phyloP scores from a whole-genome alignment of 1,140 invertebrate genomes.

The Sitophilus oryzae region DNA sequence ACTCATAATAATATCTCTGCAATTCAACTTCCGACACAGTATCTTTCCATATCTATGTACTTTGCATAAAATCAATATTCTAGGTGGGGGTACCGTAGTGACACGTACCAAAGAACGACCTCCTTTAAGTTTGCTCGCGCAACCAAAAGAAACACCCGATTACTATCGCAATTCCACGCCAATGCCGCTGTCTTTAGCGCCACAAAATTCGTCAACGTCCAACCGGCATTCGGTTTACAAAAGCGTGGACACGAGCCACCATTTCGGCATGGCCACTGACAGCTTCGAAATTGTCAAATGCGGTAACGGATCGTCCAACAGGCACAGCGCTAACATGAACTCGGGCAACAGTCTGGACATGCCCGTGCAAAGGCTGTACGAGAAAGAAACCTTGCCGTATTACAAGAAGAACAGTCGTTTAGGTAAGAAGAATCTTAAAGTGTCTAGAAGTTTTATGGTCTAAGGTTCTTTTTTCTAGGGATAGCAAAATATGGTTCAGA shows the following conservation, averaged over 20 bases:
- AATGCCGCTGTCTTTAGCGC: conserved; percentile 47
- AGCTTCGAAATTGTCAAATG: conserved; percentile 53
- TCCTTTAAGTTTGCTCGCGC: conserved; percentile 58
- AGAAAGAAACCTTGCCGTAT: conserved; percentile 52
- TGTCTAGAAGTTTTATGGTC: conserved; percentile 1
- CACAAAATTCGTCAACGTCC: conserved; percentile 16
- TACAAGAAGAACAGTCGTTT: conserved; percentile 48
- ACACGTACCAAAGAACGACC: conserved; percentile 66
- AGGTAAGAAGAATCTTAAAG: conserved; percentile 11
- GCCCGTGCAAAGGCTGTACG: conserved; percentile 47
- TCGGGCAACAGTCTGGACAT: conserved; percentile 55
- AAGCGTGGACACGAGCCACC: conserved; percentile 52
- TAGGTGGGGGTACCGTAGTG: conserved; percentile 62
- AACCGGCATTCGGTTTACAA: conserved; percentile 47
- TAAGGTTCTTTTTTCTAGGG: conserved; percentile 16
- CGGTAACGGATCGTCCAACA: conserved; percentile 47
- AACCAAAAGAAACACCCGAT: conserved; percentile 29
- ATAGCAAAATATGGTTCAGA: conserved; percentile 38
- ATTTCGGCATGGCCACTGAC: conserved; percentile 48
- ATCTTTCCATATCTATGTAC: no score
- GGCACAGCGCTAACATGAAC: conserved; percentile 51
- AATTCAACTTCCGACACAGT: background rate
- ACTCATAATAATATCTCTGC: no score
- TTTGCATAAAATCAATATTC: no score
- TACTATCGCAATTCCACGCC: conserved; percentile 67